phyloP scores from a whole-genome alignment of 2,797 vertebrate genomes.

The Sitta carolinensis region DNA sequence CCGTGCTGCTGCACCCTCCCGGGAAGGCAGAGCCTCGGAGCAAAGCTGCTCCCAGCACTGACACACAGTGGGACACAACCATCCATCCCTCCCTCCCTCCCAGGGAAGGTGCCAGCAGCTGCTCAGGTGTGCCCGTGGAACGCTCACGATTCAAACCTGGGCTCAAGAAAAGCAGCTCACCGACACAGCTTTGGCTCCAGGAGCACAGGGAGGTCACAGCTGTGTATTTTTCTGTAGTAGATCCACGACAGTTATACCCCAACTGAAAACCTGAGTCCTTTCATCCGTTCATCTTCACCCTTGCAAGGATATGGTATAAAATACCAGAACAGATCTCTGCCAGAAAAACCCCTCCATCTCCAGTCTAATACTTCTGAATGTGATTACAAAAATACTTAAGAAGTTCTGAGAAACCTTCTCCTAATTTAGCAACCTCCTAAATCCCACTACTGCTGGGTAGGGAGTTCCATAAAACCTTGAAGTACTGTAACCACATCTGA shows the following conservation, averaged over 20 bases:
- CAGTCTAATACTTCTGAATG: background rate
- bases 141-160: background rate
- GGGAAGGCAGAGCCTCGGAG: too few species aligned
- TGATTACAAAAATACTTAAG: background rate
- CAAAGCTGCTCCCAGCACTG: too few species aligned
- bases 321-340: background rate
- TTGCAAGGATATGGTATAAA: background rate
- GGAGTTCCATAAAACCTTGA: constrained; percentile 13
- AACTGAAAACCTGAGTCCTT: background rate
- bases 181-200: background rate
- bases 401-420: background rate
- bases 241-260: background rate
- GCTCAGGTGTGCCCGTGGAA: accelerated
- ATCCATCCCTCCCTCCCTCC: background rate
- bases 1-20: too few species aligned
- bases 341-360: background rate
- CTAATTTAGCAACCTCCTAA: constrained; percentile 14
- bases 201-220: background rate
- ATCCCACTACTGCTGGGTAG: background rate
- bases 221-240: background rate
- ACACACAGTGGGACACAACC: too few species aligned
- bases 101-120: background rate
- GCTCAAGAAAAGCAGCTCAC: background rate
- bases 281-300: background rate
- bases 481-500: constrained; percentile 15